Base-by-base conservation (phyloP, 2,113 vertebrate species). In the Nibea albiflora region DNA sequence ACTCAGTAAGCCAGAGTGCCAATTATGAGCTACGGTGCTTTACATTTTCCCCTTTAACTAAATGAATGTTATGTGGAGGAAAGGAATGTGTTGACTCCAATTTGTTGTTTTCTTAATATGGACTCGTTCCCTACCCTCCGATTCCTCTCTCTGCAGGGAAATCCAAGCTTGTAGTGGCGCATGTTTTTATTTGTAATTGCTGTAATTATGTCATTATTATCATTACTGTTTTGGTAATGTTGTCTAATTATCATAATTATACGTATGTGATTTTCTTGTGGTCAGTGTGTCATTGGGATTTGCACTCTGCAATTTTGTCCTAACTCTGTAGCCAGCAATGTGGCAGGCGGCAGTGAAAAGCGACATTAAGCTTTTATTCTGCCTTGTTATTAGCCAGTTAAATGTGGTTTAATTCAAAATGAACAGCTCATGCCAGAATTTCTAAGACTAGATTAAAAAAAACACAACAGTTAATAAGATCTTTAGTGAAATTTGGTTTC, bases 181-280 rank as follows among this genome's bases (percentile, higher is more conserved):
- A 80, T 73, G 9, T 39, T 79, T 82, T 71, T 44, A 57, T 82
- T 54, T 78, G 53, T 85, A 91, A 93, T 90, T 87, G 83, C 83
- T 73, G 53, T 89, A 90, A 94, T 94, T 92, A 86, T 88, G 72
- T 87, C 77, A 89, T 93, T 90, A 91, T 88, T 90, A 91, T 88
- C 73, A 85, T 88, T 75, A 85, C 63, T 67, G 66, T 83, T 87
- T 87, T 9, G 4, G 69, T 81, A 89, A 87, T 88, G 76, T 84
- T 86, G 73, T 70, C 57, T 87, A 89, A 94, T 93, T 77, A 88
- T 60, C 15, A 70, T 88, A 91, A 92, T 94, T 92, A 88, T 88
- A 68, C 80, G 78, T 88, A 68, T 82, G 78, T 81, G 49, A 87
- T 93, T 92, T 92, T 81, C 71, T 83, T 85, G 70, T 91, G 92